Base-by-base conservation (phyloP, 2,797 vertebrate species). In the Meda fulgida region DNA sequence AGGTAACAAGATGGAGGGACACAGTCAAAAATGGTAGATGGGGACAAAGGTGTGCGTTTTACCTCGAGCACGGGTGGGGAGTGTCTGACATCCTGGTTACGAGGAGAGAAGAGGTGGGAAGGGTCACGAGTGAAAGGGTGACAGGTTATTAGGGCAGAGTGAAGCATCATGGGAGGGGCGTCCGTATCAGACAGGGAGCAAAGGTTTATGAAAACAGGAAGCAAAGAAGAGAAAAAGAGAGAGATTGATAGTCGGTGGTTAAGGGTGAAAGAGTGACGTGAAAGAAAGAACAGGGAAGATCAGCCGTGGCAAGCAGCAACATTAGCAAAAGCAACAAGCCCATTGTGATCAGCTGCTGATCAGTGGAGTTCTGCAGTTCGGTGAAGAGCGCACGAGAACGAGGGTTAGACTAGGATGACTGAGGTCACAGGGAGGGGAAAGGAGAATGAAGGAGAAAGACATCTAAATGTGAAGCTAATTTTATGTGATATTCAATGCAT, bases 41-140 rank as follows among this genome's bases (percentile, higher is more conserved):
- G 83, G 60, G 58, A 86, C 80, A 88, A 58, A 87, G 69, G 76
- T 77, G 75, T 81, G 86, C 26, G 66, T 93, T 94, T 95, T 97
- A 97, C 96, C 96, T 97, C 96, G 94, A 93, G 96, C 96, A 93
- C 96, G 96, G 95, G 95, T 97, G 93, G 96, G 96, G 94, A 97
- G 96, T 91, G 96, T 97, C 96, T 97, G 96, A 96, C 96, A 97
- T 96, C 96, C 96, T 97, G 96, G 95, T 96, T 94, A 95, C 94
- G 92, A 87, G 94, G 94, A 93, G 93, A 66, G 87, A 78, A 75
- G 67, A 34, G 94, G 89, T 93, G 91, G 91, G 53, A 67, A 29
- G 82, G 94, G 92, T 92, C 89, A 92, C 38, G 87, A 81, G 87
- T 71, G 78, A 84, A 67, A 80, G 46, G 46, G 36, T 83, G 78